These are phyloP conservation scores for Lasioglossum marginatum DNA, from an alignment of 2,888 invertebrate species.

Conservation along the genomic window DNA sequence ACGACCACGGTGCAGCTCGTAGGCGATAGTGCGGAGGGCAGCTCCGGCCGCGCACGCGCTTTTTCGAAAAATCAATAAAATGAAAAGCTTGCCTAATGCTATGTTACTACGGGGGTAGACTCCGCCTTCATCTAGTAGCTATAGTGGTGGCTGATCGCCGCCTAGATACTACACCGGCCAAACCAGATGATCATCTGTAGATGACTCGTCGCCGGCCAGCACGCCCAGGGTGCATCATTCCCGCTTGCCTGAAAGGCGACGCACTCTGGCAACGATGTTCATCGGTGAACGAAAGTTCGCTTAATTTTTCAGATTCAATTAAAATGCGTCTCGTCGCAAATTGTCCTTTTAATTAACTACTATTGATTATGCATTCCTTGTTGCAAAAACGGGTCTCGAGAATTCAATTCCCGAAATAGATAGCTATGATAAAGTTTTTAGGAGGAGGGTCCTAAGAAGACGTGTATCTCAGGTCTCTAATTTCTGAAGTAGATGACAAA, in stretches of 20 bases:
- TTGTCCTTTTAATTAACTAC: neutral
- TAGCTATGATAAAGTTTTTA: neutral
- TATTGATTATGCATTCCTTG: neutral
- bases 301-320: slow-evolving; percentile 6
- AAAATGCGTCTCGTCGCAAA: neutral
- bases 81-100: slow-evolving; percentile 84
- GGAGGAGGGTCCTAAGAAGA: neutral
- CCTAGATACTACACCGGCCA: slow-evolving; percentile 79
- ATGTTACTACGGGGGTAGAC: slow-evolving; percentile 82
- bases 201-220: slow-evolving; percentile 71
- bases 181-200: slow-evolving; percentile 82
- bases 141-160: slow-evolving; percentile 79
- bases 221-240: slow-evolving; percentile 77
- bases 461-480: neutral
- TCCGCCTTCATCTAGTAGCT: slow-evolving; percentile 84
- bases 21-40: slow-evolving; percentile 83
- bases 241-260: slow-evolving; percentile 28
- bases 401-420: neutral
- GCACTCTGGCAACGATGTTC: neutral
- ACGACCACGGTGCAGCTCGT: slow-evolving; percentile 78
- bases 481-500: neutral
- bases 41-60: slow-evolving; percentile 83
- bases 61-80: slow-evolving; percentile 85
- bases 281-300: neutral
- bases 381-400: neutral